Conservation (phyloP, 1,140 invertebrate genomes). For the Trachymyrmex cornetzi region DNA sequence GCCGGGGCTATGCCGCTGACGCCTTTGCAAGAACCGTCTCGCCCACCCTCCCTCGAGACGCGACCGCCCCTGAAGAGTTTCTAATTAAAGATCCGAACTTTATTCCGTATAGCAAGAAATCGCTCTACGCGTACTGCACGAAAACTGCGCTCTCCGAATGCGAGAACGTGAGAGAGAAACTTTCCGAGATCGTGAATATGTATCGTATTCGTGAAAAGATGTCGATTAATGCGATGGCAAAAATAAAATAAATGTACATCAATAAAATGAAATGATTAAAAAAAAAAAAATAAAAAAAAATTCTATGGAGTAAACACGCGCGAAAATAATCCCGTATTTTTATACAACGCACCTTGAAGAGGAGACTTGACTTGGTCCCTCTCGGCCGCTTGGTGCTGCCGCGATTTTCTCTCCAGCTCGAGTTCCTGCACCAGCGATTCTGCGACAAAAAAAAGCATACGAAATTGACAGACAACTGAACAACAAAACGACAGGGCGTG, state of each 20-base stretch:
- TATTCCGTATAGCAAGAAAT: slow-evolving; percentile 75
- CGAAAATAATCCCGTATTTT: slow-evolving; percentile 40
- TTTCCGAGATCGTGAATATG: not conserved
- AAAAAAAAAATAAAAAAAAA: not conserved
- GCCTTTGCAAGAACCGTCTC: slow-evolving; percentile 81
- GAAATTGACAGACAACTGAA: slow-evolving; percentile 55
- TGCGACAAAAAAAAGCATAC: slow-evolving; percentile 85
- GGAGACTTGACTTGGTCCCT: slow-evolving; percentile 93
- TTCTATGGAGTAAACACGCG: not conserved
- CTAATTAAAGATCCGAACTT: slow-evolving; percentile 86
- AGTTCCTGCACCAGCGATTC: slow-evolving; percentile 94
- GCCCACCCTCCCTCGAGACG: slow-evolving; percentile 56
- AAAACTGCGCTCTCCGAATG: slow-evolving; percentile 39
- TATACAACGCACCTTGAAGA: slow-evolving; percentile 90
- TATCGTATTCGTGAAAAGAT: not conserved
- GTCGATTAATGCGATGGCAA: not conserved
- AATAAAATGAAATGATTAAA: not conserved
- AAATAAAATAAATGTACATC: not conserved
- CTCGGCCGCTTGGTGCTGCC: slow-evolving; percentile 91
- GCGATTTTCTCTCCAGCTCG: slow-evolving; percentile 93
- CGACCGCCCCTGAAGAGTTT: slow-evolving; percentile 81
- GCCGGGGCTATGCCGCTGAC: slow-evolving; percentile 81
- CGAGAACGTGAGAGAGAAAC: slow-evolving; percentile 15
- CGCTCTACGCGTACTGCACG: slow-evolving; percentile 37
- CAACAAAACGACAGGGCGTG: not conserved